Evolutionary conservation across 23 tunicate genomes (phyloP), one percentile per base, ranked within the genome.

Genomic region (Diplosoma virens): DNA sequence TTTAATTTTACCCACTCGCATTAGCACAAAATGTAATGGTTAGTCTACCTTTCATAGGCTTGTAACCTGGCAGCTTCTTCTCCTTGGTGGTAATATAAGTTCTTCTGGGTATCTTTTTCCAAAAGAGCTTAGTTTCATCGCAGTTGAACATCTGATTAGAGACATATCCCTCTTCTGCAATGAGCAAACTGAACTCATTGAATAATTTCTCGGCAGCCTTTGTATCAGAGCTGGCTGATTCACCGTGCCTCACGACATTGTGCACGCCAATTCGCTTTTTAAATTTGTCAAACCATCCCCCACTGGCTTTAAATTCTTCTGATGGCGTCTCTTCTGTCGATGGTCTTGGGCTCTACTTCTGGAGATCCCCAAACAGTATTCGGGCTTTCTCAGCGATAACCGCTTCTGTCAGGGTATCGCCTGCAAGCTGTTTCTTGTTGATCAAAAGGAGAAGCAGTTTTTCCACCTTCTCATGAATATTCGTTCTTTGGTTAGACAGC

Each of bases 401-500:
- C 0, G 66, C 29, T 25, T 59, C 66, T 26, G 66, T 24, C 0
- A 59, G 23, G 20, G 66, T 59, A 59, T 59, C 66, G 66, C 66
- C 66, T 59, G 66, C 0, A 26, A 59, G 66, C 66, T 59, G 66
- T 25, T 59, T 59, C 66, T 59, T 25, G 66, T 59, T 59, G 66
- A 59, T 59, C 66, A 21, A 59, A 59, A 59, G 66, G 24, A 59
- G 66, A 59, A 59, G 66, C 66, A 59, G 29, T 59, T 59, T 59
- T 59, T 59, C 24, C 66, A 59, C 21, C 66, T 59, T 26, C 66
- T 59, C 66, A 59, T 59, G 66, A 25, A 0, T 59, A 24, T n/a
- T n/a, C n/a, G n/a, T n/a, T n/a, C 66, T 59, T 59, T 59, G 66
- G 24, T 59, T 59, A 25, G 66, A 59, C 66, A 59, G 66, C 66